Conservation (phyloP, 1,140 invertebrate genomes). For the Rhagoletis pomonella region DNA sequence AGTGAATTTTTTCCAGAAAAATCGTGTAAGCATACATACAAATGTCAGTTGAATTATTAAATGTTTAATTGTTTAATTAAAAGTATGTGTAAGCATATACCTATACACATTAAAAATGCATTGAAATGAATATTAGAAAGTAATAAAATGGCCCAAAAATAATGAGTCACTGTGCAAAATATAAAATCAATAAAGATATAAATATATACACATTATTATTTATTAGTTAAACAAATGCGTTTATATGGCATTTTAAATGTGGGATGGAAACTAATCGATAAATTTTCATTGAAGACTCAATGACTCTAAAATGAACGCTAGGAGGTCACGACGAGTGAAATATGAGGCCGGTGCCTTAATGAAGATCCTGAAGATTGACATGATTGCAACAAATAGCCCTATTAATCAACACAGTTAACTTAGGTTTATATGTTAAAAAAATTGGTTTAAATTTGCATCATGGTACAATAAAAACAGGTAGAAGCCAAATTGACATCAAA, state of each 20-base stretch:
- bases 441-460: too few species aligned
- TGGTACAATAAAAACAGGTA: too few species aligned
- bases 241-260: background rate
- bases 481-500: too few species aligned
- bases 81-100: background rate
- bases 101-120: background rate
- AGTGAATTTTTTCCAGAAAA: background rate
- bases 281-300: too few species aligned
- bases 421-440: too few species aligned
- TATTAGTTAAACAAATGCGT: background rate
- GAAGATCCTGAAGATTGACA: too few species aligned
- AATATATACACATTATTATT: conserved; percentile 47
- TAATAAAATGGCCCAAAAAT: background rate
- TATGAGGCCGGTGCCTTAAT: too few species aligned
- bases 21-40: background rate
- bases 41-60: conserved; percentile 7
- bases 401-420: too few species aligned
- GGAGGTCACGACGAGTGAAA: too few species aligned
- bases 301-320: background rate
- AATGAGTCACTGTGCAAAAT: conserved; percentile 42
- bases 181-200: conserved; percentile 33
- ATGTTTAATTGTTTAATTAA: conserved; percentile 32
- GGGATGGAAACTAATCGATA: too few species aligned
- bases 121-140: background rate
- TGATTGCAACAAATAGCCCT: too few species aligned